Base-by-base conservation (phyloP, 2,113 vertebrate species). In the Poecile atricapillus region DNA sequence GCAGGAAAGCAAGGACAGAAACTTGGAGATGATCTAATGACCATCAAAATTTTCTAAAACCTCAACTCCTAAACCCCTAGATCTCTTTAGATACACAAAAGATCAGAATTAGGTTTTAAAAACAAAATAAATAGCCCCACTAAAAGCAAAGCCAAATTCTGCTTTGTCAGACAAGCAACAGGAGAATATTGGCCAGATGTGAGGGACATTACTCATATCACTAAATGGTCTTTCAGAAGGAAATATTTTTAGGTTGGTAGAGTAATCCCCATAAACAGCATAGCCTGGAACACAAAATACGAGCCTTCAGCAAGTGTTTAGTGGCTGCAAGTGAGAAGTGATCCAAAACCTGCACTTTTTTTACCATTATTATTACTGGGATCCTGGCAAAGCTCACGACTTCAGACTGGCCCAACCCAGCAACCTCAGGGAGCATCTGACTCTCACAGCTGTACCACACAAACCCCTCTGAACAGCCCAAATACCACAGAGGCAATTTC, bases 201-300 rank as follows among this genome's bases (percentile, higher is more conserved):
- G n/a, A 83, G 1, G 3, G 67, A 35, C 0, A 0, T 65, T 13
- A 80, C 6, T 74, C 19, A 17, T 7, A 39, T 5, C 20, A 12
- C 23, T 35, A 68, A 79, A 56, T 33, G 25, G 13, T 62, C 39
- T 77, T 69, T 62, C 16, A 83, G 21, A 77, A 77, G 28, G 50
- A 80, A 85, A 46, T 31, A 58, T 10, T 74, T 62, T 67, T 33
- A 79, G 17, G n/a, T 23, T 2, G 1, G 62, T 55, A 76, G 30
- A 80, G 13, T 25, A 83, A 80, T 53, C 35, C 23, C 16, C 6
- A 22, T 17, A 3, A 88, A 70, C 3, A 62, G 2, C 1, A 0
- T 8, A 46, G 39, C 43, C 41, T 7, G 6, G 20, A 68, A 50
- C 15, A 58, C 7, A 75, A 53, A 87, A 56, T 25, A 82, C 0